Percentiles rank a stretch among this genome's conserved stretches.
phyloP scores from a whole-genome alignment of 2,797 vertebrate species.

The Nothura maculosa region DNA sequence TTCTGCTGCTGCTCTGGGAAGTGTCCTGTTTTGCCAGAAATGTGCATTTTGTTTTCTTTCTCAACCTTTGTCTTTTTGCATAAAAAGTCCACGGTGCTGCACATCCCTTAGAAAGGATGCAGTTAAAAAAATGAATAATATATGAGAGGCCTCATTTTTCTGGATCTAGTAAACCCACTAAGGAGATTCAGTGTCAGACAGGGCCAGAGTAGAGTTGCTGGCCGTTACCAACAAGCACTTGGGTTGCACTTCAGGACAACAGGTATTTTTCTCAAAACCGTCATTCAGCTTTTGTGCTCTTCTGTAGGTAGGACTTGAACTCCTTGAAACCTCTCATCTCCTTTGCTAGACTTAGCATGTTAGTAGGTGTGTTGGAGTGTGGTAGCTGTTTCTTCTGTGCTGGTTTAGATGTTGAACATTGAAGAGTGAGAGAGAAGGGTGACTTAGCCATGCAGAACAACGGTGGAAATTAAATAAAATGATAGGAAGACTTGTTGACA shows the following conservation, averaged over 20 bases:
- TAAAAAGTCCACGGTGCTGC: not conserved
- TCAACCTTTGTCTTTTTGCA: not conserved
- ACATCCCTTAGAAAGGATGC: not conserved
- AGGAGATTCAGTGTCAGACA: not conserved
- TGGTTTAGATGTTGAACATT: not conserved
- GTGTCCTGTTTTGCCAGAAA: not conserved
- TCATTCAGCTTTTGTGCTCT: not conserved
- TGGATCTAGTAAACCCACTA: not conserved
- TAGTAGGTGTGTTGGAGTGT: not conserved
- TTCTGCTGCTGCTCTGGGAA: not conserved
- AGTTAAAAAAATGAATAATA: not conserved
- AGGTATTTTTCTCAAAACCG: not conserved
- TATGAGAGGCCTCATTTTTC: not conserved
- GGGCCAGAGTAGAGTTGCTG: not conserved
- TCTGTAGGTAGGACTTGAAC: not conserved
- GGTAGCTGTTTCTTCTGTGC: not conserved
- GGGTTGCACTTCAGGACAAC: accelerated
- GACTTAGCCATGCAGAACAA: not conserved
- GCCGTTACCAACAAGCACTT: not conserved
- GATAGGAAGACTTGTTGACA: constrained; percentile 8
- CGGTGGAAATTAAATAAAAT: constrained; percentile 7
- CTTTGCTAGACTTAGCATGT: not conserved
- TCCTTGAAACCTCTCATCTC: not conserved
- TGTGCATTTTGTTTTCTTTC: not conserved
- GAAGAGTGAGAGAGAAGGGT: not conserved